phyloP scores from a whole-genome alignment of 2,888 invertebrate genomes.

The Nudaria mundana region DNA sequence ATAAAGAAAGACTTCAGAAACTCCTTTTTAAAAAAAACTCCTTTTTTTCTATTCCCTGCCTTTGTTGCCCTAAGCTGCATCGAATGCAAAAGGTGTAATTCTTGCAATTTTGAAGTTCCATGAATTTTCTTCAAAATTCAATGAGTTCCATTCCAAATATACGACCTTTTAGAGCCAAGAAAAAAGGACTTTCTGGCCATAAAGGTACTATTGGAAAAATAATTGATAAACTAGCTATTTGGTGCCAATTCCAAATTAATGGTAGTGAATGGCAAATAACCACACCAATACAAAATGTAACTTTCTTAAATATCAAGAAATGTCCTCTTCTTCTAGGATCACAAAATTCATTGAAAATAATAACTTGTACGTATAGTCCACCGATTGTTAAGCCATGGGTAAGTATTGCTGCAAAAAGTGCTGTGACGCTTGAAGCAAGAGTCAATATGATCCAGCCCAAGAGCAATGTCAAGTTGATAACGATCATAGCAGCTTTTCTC shows the following conservation, averaged over 20 bases:
- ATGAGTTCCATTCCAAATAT: neutral
- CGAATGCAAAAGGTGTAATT: neutral
- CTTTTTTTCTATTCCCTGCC: neutral
- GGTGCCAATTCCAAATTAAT: neutral
- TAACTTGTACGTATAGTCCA: neutral
- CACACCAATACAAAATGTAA: neutral
- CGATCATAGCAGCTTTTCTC: neutral
- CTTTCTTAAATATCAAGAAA: neutral
- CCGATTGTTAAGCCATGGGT: neutral
- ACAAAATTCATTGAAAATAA: neutral
- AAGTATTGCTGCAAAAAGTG: neutral
- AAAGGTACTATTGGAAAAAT: neutral
- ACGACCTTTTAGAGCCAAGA: neutral
- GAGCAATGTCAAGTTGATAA: neutral
- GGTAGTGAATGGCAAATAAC: neutral
- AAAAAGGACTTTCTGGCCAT: neutral
- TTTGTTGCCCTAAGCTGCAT: neutral
- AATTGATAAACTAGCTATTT: neutral
- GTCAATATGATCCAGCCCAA: neutral
- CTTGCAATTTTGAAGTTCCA: neutral
- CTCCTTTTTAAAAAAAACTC: neutral
- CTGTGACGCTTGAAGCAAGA: neutral
- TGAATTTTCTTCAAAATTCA: neutral
- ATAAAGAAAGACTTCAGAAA: neutral
- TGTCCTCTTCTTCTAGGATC: neutral